A percentile compares a stretch with the other conserved stretches of the same genome.
Conservation (phyloP, 2,797 vertebrate species). For the Lithobates sylvaticus region DNA sequence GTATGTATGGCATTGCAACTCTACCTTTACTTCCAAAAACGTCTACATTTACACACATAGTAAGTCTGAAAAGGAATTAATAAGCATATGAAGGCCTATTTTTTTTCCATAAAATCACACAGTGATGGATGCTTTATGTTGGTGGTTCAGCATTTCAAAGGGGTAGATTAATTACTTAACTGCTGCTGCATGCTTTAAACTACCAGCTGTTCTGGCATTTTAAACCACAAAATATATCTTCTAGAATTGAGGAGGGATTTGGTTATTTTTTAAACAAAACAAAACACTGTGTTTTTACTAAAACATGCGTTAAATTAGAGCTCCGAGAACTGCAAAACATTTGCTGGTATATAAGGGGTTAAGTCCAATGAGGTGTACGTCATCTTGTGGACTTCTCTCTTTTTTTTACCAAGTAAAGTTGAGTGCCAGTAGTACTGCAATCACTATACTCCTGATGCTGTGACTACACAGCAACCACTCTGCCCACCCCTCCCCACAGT, state of each 20-base stretch:
- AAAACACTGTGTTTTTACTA: constrained; percentile 59
- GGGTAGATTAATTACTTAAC: constrained; percentile 78
- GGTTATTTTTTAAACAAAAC: constrained; percentile 57
- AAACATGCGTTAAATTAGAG: not conserved
- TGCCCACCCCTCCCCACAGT: too few relatives aligned
- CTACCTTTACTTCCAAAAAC: not conserved
- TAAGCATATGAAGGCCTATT: constrained; percentile 27
- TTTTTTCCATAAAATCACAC: constrained; percentile 65
- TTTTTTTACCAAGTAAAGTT: too few relatives aligned
- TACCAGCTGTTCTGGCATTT: constrained; percentile 76
- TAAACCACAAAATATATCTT: constrained; percentile 78
- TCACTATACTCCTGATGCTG: too few relatives aligned
- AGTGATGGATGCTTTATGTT: constrained; percentile 29
- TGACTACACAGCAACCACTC: too few relatives aligned
- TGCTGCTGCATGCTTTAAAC: constrained; percentile 75
- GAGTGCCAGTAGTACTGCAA: too few relatives aligned
- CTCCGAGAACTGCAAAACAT: too few relatives aligned
- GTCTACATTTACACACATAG: not conserved
- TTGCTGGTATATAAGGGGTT: too few relatives aligned
- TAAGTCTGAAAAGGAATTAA: not conserved
- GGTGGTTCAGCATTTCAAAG: constrained; percentile 76
- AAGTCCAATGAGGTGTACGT: too few relatives aligned
- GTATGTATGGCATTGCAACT: not conserved
- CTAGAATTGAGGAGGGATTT: constrained; percentile 65
- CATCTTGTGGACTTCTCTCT: too few relatives aligned